Evolutionary conservation across 1,140 invertebrate species (phyloP), one percentile per base, ranked within the genome.

Genomic region (Bombus difficillimus): DNA sequence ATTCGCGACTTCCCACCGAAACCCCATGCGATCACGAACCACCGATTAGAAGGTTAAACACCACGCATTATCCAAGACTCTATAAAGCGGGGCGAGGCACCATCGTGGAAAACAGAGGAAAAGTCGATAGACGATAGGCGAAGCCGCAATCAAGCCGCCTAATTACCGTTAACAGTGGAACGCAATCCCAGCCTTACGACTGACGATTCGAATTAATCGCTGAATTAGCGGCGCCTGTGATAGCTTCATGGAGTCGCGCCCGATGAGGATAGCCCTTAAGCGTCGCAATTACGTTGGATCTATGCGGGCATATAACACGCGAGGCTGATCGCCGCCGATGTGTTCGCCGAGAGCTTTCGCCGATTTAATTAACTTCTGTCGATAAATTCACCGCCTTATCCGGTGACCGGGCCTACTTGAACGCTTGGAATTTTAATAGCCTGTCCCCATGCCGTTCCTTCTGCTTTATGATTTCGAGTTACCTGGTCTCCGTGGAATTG

Each of bases 211-310:
- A 90, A 90, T 90, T 90, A 90, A 90, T 90, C 88, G 89, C 69
- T 86, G 83, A 90, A 90, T 90, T 90, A 88, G 80, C 86, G 34
- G 80, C 68, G 37, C 53, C 64, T 47, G 69, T 83, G 89, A 90
- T 90, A 90, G 80, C 89, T 90, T 90, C 86, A 88, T 88, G 86
- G 86, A 90, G 79, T 87, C 78, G 75, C 78, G 53, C 66, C 62
- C 57, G 62, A 32, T 64, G 78, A 59, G 86, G 80, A 90, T 90
- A 90, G 85, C 86, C 76, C 76, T 90, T 90, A 90, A 90, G 86
- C 81, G 81, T 90, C 86, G 89, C 89, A 90, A 90, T 90, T 90
- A 90, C 81, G 69, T 79, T 39, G 88, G 80, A 90, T 90, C 83
- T 90, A 86, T 73, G 69, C 82, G 71, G 39, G 78, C 72, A 83